Base-by-base conservation (phyloP, 2,888 invertebrate species). In the Himalopsyche anomala region DNA sequence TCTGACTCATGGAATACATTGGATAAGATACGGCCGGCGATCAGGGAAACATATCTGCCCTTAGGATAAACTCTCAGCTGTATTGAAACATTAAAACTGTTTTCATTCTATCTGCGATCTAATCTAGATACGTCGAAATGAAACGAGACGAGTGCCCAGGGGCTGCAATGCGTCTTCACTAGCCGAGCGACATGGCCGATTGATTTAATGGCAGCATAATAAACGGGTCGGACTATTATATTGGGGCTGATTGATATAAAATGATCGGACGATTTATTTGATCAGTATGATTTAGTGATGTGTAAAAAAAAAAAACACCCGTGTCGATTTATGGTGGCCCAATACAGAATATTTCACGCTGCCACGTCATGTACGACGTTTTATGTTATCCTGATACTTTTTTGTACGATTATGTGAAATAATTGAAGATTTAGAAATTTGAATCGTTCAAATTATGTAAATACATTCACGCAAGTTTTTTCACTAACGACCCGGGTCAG, bases 221-320 rank as follows among this genome's bases (percentile, higher is more conserved):
- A 74, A 74, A 74, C 36, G 36, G 62, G 28, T 74, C 12, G 19
- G 28, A 74, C 4, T 38, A 74, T 74, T 74, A 74, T 74, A 74
- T 74, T 74, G 74, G 74, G 74, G 74, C 74, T 74, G 74, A 74
- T 74, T 74, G 74, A 74, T 74, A 74, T 74, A 74, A 74, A 74
- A 28, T 74, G 74, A 74, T 74, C 74, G 74, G 36, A 74, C 74
- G 15, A 12, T 74, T 74, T 74, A 38, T 74, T 74, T 74, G 74
- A 74, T 38, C 38, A 74, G 36, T 74, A 74, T 74, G 74, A 74
- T 74, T 74, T 38, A 74, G 36, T 74, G 62, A 62, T 15, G 51
- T 51, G 51, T 51, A 51, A 51, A 51, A 28, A 51, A 51, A 28
- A 28, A 51, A 11, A 62, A 62, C 19, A 28, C 62, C 62, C 62